Evolutionary conservation across 2,888 invertebrate genomes (phyloP).

Genomic region (Torymus aiolomorphi): DNA sequence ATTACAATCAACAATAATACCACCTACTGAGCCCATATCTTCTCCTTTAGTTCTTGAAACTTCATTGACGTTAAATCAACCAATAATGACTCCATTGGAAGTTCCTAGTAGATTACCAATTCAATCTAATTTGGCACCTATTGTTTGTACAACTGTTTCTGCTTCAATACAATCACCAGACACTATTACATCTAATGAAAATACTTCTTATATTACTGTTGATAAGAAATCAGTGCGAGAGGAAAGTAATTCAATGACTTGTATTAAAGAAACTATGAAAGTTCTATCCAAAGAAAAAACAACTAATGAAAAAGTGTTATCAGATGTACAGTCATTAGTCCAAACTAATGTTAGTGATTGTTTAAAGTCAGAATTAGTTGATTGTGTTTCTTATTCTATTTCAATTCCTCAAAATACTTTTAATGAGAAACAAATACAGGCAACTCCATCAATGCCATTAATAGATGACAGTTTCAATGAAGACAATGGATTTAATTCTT

Average conservation of each 20-base stretch:
- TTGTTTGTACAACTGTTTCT: slow-evolving; percentile 78
- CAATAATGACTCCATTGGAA: slow-evolving; percentile 89
- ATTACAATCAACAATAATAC: slow-evolving; percentile 77
- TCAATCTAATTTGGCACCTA: slow-evolving; percentile 71
- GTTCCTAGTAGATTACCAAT: slow-evolving; percentile 79
- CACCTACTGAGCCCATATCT: slow-evolving; percentile 77
- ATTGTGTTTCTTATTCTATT: slow-evolving; percentile 68
- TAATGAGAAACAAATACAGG: slow-evolving; percentile 62
- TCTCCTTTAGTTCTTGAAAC: slow-evolving; percentile 84
- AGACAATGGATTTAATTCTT: slow-evolving; percentile 60
- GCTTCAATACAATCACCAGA: slow-evolving; percentile 86
- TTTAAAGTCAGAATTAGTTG: slow-evolving; percentile 59
- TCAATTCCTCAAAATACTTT: slow-evolving; percentile 66
- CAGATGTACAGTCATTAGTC: slow-evolving; percentile 67
- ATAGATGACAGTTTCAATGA: slow-evolving; percentile 72
- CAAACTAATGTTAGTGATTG: slow-evolving; percentile 66
- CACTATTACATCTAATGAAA: slow-evolving; percentile 86
- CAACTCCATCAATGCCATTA: slow-evolving; percentile 73
- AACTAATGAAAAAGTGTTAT: slow-evolving; percentile 58
- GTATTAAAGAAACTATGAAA: slow-evolving; percentile 70
- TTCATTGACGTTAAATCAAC: slow-evolving; percentile 84
- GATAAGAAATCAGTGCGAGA: slow-evolving; percentile 65
- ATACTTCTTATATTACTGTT: slow-evolving; percentile 76
- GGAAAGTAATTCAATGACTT: slow-evolving; percentile 70
- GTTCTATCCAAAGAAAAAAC: slow-evolving; percentile 44